A percentile compares a stretch with the other conserved stretches of the same genome.
Conservation (phyloP, 2,113 vertebrate genomes). For the Larimichthys polyactis region DNA sequence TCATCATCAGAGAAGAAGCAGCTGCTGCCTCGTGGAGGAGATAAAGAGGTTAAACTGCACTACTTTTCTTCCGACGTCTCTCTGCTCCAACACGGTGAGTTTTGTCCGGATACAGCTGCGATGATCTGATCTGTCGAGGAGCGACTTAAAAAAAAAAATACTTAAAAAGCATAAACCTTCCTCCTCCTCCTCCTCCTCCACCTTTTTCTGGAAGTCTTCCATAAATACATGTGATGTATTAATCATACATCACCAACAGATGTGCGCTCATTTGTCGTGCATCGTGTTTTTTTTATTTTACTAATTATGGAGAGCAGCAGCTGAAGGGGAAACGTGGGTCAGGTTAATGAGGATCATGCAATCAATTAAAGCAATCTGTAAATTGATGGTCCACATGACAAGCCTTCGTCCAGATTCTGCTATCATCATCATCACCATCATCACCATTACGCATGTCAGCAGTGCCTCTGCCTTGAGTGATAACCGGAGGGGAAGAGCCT, state of each 20-base stretch:
- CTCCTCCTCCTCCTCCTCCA: too few relatives aligned
- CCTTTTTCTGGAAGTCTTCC: background rate
- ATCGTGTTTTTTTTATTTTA: too few relatives aligned
- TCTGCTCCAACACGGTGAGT: slow-evolving; percentile 75
- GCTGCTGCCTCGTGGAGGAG: background rate
- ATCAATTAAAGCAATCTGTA: slow-evolving; percentile 56
- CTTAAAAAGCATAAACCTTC: slow-evolving; percentile 18
- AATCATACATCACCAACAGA: background rate
- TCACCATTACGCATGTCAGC: slow-evolving; percentile 66
- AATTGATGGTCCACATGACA: slow-evolving; percentile 58
- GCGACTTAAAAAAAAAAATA: slow-evolving; percentile 43
- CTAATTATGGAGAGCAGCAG: background rate
- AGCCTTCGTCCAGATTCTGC: slow-evolving; percentile 43
- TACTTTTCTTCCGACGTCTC: slow-evolving; percentile 47
- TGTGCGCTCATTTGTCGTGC: background rate
- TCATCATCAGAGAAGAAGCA: too few relatives aligned
- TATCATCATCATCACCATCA: slow-evolving; percentile 59
- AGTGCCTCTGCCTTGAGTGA: slow-evolving; percentile 57
- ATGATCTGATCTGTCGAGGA: slow-evolving; percentile 3
- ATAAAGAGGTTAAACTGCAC: slow-evolving; percentile 41
- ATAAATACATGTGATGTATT: background rate
- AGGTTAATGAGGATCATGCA: slow-evolving; percentile 34
- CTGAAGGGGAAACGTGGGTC: slow-evolving; percentile 28
- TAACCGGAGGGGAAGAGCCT: slow-evolving; percentile 36
- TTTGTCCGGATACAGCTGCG: slow-evolving; percentile 40